Evolutionary conservation across 2,113 vertebrate species (phyloP).

Genomic region (Dicentrarchus labrax): DNA sequence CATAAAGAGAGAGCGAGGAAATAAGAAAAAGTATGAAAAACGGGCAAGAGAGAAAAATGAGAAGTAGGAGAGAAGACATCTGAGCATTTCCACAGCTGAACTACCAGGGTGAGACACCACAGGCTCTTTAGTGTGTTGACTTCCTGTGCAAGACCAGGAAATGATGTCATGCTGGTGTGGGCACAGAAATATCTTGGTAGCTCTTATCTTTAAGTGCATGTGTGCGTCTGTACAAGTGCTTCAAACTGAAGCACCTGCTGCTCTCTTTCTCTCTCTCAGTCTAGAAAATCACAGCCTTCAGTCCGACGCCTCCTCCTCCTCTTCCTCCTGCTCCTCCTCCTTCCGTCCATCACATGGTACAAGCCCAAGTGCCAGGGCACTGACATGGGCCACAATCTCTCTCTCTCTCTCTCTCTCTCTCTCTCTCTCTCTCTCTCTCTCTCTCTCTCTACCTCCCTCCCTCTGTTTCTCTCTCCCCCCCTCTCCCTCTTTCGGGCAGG

Average conservation of each 20-base stretch:
- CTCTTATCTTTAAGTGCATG: slow-evolving; percentile 52
- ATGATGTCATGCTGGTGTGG: slow-evolving; percentile 59
- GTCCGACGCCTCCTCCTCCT: slow-evolving; percentile 8
- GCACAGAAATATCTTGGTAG: slow-evolving; percentile 40
- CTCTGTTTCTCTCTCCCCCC: slow-evolving; percentile 11
- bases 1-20: not conserved
- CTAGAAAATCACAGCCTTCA: slow-evolving; percentile 63
- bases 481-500: slow-evolving; percentile 48
- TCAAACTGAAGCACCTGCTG: slow-evolving; percentile 66
- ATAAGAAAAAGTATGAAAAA: not conserved
- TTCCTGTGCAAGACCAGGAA: slow-evolving; percentile 60
- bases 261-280: slow-evolving; percentile 30
- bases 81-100: not conserved
- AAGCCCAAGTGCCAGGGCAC: slow-evolving; percentile 38
- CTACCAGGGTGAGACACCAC: not conserved
- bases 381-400: slow-evolving; percentile 36
- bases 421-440: not conserved
- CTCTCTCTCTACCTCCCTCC: slow-evolving; percentile 2
- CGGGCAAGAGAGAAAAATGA: not conserved
- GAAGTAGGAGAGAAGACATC: not conserved
- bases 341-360: slow-evolving; percentile 56
- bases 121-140: slow-evolving; percentile 2
- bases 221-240: slow-evolving; percentile 36
- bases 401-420: slow-evolving; percentile 16
- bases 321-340: slow-evolving; percentile 43